A percentile compares a stretch with the other conserved stretches of the same genome.
phyloP scores from a whole-genome alignment of 2,113 vertebrate species.

The Aegithalos caudatus region DNA sequence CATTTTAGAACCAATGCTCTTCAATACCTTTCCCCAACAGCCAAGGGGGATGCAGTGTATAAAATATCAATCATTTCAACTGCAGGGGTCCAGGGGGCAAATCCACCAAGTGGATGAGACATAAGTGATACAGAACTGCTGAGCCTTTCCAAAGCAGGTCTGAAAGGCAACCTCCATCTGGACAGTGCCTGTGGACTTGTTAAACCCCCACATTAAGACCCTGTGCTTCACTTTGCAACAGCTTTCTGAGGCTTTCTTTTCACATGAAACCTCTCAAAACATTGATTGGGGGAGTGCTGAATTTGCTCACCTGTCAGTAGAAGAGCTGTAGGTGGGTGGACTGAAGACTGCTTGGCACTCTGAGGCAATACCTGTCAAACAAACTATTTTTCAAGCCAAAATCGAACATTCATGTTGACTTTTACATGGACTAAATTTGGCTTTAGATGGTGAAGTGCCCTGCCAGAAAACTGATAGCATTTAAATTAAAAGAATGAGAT shows the following conservation, averaged over 20 bases:
- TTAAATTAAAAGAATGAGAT: not conserved
- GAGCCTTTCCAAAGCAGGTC: not conserved
- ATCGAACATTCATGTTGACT: not conserved
- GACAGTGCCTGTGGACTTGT: not conserved
- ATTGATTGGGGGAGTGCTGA: not conserved
- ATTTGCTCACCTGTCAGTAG: constrained; percentile 14
- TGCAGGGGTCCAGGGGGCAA: accelerated
- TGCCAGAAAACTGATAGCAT: not conserved
- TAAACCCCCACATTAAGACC: not conserved
- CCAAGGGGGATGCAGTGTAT: not conserved
- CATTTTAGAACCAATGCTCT: not conserved
- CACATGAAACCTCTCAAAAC: not conserved
- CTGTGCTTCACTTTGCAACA: not conserved
- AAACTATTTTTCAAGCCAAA: not conserved
- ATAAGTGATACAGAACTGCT: accelerated
- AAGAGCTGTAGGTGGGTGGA: not conserved
- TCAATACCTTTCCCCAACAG: not conserved
- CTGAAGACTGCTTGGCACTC: not conserved
- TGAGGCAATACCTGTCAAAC: not conserved
- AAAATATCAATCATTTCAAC: not conserved
- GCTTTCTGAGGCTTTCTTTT: not conserved
- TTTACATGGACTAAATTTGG: not conserved
- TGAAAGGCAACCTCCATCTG: not conserved
- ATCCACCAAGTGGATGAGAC: not conserved
- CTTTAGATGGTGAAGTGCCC: not conserved